phyloP scores from a whole-genome alignment of 2,113 vertebrate genomes.

The Hassar affinis region DNA sequence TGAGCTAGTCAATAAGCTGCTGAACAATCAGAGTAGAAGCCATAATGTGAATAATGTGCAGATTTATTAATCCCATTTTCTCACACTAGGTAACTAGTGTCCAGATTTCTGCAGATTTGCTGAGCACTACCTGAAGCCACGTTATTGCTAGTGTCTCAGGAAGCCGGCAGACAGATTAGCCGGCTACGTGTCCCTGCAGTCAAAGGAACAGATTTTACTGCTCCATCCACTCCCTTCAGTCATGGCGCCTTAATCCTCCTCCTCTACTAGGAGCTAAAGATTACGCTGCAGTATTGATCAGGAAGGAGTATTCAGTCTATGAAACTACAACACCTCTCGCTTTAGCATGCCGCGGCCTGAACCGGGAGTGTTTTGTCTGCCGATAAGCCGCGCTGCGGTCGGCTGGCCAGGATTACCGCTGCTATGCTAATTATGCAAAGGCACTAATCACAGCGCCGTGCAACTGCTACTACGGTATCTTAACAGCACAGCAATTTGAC shows the following conservation, averaged over 20 bases:
- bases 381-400: not conserved
- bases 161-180: slow-evolving; percentile 54
- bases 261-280: slow-evolving; percentile 25
- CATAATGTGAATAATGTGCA: no score
- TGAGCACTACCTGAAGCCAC: slow-evolving; percentile 31
- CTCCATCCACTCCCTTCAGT: slow-evolving; percentile 24
- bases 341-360: no score
- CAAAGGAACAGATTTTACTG: slow-evolving; percentile 38
- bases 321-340: not conserved
- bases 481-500: slow-evolving; percentile 27
- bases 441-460: slow-evolving; percentile 4
- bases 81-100: not conserved
- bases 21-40: not conserved
- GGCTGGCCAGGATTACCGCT: not conserved
- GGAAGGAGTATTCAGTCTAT: not conserved
- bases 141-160: slow-evolving; percentile 34
- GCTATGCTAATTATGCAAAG: slow-evolving; percentile 18
- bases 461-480: not conserved
- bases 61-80: no score
- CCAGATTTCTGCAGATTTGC: not conserved
- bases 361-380: not conserved
- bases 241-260: slow-evolving; percentile 33
- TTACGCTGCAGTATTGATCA: slow-evolving; percentile 41
- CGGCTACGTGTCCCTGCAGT: slow-evolving; percentile 19
- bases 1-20: not conserved